These are phyloP conservation scores for Caerostris darwini DNA, from an alignment of 1,140 invertebrate genomes.

Conservation along the genomic window DNA sequence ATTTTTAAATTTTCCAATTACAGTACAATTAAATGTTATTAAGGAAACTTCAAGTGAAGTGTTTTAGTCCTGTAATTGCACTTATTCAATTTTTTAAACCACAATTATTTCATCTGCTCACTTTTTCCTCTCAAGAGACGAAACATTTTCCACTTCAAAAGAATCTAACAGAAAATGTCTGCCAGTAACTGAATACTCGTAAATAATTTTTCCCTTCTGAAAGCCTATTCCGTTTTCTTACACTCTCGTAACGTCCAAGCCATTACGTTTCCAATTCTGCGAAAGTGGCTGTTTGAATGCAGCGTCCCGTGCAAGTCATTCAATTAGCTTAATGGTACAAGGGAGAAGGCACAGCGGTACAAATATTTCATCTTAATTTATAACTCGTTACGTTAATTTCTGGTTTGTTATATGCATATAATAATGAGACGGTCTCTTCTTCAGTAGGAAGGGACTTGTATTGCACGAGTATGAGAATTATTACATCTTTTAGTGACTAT, in stretches of 20 bases:
- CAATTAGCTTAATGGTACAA: slow-evolving; percentile 72
- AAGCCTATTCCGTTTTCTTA: slow-evolving; percentile 27
- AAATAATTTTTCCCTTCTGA: slow-evolving; percentile 57
- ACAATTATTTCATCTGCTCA: not conserved
- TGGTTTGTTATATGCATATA: not conserved
- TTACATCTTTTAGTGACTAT: not conserved
- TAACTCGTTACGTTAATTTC: slow-evolving; percentile 8
- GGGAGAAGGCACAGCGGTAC: slow-evolving; percentile 15
- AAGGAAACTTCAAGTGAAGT: too few species aligned
- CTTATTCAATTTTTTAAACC: not conserved
- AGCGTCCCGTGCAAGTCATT: slow-evolving; percentile 64
- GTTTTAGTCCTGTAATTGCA: too few species aligned
- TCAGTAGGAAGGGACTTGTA: not conserved
- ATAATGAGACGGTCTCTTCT: slow-evolving; percentile 18
- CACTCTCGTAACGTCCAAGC: slow-evolving; percentile 2
- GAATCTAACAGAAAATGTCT: not conserved
- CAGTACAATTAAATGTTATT: too few species aligned
- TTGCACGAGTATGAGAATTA: not conserved
- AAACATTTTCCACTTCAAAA: not conserved
- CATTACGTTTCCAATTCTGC: slow-evolving; percentile 74
- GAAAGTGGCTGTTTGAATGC: slow-evolving; percentile 70
- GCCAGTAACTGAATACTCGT: slow-evolving; percentile 17
- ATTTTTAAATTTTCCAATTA: too few species aligned
- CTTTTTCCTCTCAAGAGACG: not conserved
- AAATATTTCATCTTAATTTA: slow-evolving; percentile 71